Evolutionary conservation across 2,888 invertebrate species (phyloP), one percentile per base, ranked within the genome.

Genomic region (Helicoverpa assulta): DNA sequence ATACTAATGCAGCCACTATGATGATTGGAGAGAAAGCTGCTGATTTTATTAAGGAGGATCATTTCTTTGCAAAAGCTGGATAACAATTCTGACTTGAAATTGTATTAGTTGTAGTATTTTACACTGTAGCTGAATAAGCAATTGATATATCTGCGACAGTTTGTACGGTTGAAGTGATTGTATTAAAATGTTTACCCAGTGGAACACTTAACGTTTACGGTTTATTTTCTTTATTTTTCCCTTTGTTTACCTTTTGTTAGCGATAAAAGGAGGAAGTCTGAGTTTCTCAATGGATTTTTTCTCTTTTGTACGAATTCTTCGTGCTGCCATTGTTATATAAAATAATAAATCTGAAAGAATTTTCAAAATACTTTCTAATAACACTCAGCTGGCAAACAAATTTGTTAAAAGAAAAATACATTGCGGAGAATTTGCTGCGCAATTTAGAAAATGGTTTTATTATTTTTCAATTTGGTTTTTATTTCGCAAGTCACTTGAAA

Each of bases 1-100:
- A 98, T 89, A 97, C 97, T 0, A 69, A 98, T 86, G 97, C 97
- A 0, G 97, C 98, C 0, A 96, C 96, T 0, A 97, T 98, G 3
- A 98, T 98, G 98, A 97, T 98, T 56, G 98, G 96, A 0, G 98
- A 98, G 85, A 97, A 97, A 47, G 78, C 66, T 14, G 66, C 82
- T 21, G 80, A 85, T 70, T 65, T 82, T 16, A 76, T 85, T 2
- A 82, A 82, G 65, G 64, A 72, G 51, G 76, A 81, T 54, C 21
- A 80, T 73, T 50, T 10, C 6, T 53, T 57, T 59, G 12, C 8
- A 14, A 1, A 37, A 26, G 1, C 19, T 21, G 5, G 1, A 16
- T 53, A 14, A 7, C 12, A 40, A 40, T 50, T 21, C 8, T 52
- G 2, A 53, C 26, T 53, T 53, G 7, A 19, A 51, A 8, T 59